These are phyloP conservation scores for Parapristionchus giblindavisi DNA, from an alignment of 2,888 invertebrate genomes.

Conservation along the genomic window DNA sequence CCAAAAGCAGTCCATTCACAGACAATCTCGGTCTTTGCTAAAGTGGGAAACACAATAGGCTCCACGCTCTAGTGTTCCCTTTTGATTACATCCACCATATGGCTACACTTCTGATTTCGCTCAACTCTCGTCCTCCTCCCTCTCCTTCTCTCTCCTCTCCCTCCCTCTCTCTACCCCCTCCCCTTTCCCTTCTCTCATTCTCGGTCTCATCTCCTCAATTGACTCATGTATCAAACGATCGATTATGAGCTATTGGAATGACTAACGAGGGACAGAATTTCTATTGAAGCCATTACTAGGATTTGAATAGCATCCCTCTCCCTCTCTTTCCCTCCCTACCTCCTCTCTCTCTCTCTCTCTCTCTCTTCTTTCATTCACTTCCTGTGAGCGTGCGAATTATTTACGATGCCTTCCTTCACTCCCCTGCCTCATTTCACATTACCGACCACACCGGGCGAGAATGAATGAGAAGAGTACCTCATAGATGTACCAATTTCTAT, in stretches of 20 bases:
- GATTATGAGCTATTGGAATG: background rate
- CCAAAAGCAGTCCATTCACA: no score
- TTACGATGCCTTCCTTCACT: background rate
- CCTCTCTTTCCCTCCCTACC: background rate
- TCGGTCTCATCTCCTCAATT: background rate
- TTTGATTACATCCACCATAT: no score
- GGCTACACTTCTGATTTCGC: background rate
- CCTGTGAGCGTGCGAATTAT: background rate
- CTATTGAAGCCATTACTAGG: background rate
- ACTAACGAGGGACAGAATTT: background rate
- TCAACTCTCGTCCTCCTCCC: background rate
- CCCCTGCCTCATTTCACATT: background rate
- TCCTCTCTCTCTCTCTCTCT: background rate
- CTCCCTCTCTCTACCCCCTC: conserved; percentile 14
- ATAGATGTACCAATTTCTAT: no score
- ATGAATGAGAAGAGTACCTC: no score
- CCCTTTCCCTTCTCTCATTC: conserved; percentile 23
- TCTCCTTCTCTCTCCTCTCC: background rate
- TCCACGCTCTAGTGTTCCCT: no score
- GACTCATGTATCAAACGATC: background rate
- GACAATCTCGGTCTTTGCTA: no score
- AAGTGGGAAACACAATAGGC: no score
- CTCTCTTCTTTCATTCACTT: background rate
- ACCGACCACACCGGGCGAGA: no score
- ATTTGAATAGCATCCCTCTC: background rate